Conservation (phyloP, 2,888 invertebrate species). For the Acrobeloides nanus region DNA sequence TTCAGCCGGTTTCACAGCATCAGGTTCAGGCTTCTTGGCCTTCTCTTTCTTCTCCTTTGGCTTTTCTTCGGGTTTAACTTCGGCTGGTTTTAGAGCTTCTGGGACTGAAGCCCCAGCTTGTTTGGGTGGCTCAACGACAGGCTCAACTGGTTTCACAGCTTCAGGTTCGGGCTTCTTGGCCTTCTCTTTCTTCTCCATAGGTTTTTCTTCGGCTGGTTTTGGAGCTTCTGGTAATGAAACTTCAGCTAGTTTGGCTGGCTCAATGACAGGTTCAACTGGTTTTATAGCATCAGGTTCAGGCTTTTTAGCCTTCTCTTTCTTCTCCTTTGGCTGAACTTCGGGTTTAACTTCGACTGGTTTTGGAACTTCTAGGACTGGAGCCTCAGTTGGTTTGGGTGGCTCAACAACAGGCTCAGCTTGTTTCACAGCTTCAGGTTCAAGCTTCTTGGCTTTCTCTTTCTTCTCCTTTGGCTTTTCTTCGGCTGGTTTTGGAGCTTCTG, state of each 20-base stretch:
- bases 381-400: not conserved
- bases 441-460: slow-evolving; percentile 10
- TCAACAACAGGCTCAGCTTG: not conserved
- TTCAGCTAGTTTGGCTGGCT: slow-evolving; percentile 5
- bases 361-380: too few species aligned
- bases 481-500: slow-evolving; percentile 5
- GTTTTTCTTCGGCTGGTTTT: slow-evolving; percentile 11
- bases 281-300: slow-evolving; percentile 9
- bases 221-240: slow-evolving; percentile 10
- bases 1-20: slow-evolving; percentile 18
- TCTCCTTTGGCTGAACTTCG: not conserved
- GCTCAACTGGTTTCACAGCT: slow-evolving; percentile 7
- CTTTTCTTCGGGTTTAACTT: not conserved
- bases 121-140: slow-evolving; percentile 9
- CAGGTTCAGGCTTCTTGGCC: slow-evolving; percentile 13
- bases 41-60: slow-evolving; percentile 10
- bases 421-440: not conserved
- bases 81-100: too few species aligned
- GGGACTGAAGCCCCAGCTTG: slow-evolving; percentile 1
- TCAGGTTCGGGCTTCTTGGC: too few species aligned
- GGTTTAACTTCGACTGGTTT: too few species aligned
- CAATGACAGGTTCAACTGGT: slow-evolving; percentile 12
- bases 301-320: not conserved
- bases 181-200: too few species aligned
- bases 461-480: slow-evolving; percentile 3